Percentiles rank a stretch among this genome's conserved stretches.
Conservation (phyloP, 2,797 vertebrate species). For the Stomatorhinus walkeri region DNA sequence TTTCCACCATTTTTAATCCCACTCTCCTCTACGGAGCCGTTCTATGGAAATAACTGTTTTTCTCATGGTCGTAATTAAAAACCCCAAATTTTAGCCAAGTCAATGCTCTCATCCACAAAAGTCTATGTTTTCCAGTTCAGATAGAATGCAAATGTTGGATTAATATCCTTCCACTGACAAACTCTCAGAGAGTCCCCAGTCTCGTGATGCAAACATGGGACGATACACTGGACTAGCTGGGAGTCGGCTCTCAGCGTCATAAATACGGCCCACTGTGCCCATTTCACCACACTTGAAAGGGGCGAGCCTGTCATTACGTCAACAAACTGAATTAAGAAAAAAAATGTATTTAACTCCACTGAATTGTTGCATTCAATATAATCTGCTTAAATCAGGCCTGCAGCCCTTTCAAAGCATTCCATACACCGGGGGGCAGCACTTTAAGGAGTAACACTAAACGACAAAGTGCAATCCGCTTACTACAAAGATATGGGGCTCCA, state of each 20-base stretch:
- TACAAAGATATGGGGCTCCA: neutral
- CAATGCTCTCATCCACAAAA: neutral
- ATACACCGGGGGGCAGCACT: neutral
- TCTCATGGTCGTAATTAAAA: neutral
- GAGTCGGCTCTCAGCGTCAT: neutral
- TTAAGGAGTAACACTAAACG: neutral
- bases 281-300: neutral
- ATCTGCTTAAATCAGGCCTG: constrained; percentile 19
- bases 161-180: neutral
- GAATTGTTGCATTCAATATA: constrained; percentile 18
- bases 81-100: neutral
- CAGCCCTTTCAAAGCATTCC: neutral
- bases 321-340: neutral
- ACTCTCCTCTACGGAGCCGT: neutral
- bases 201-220: neutral
- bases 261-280: neutral
- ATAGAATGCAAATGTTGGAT: neutral
- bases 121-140: neutral
- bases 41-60: neutral
- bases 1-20: neutral
- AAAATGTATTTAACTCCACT: neutral
- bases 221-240: neutral
- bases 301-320: neutral
- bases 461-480: neutral
- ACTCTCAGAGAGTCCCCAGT: neutral